Percentiles rank a stretch among this genome's conserved stretches.
These are phyloP conservation scores for Cepphus grylle DNA, from an alignment of 2,113 vertebrate genomes.

Conservation along the genomic window DNA sequence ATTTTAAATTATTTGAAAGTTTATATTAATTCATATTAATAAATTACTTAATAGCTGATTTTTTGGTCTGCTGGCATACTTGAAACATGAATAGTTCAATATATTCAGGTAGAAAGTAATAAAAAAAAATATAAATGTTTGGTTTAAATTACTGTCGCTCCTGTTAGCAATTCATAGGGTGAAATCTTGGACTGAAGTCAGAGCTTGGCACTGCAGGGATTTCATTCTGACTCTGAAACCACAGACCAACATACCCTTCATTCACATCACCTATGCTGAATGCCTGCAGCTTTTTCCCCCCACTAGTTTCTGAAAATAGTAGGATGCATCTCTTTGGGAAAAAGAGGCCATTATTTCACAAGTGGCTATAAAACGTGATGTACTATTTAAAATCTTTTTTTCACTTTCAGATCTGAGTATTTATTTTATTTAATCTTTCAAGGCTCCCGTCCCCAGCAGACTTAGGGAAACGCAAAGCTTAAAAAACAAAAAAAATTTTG, in stretches of 20 bases:
- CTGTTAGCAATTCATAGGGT: neutral
- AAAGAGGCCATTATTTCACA: neutral
- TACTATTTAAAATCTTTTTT: neutral
- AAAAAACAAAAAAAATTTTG: neutral
- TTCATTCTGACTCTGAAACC: neutral
- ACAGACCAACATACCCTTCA: neutral
- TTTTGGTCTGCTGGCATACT: neutral
- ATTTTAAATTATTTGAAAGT: neutral
- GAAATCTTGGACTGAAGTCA: neutral
- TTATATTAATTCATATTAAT: neutral
- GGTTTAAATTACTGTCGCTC: neutral
- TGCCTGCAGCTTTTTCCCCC: rapidly evolving
- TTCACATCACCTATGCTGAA: neutral
- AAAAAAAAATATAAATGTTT: neutral
- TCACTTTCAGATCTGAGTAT: neutral
- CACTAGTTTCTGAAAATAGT: neutral
- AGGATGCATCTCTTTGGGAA: neutral
- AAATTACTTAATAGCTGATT: neutral
- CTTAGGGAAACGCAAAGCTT: neutral
- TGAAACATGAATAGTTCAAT: neutral
- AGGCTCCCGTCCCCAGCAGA: neutral
- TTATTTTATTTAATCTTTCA: neutral
- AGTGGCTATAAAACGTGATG: neutral
- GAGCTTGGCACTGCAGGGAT: neutral
- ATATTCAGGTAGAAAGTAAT: neutral